phyloP scores from a whole-genome alignment of 2,797 vertebrate genomes.

The Orientallactaga sibirica region DNA sequence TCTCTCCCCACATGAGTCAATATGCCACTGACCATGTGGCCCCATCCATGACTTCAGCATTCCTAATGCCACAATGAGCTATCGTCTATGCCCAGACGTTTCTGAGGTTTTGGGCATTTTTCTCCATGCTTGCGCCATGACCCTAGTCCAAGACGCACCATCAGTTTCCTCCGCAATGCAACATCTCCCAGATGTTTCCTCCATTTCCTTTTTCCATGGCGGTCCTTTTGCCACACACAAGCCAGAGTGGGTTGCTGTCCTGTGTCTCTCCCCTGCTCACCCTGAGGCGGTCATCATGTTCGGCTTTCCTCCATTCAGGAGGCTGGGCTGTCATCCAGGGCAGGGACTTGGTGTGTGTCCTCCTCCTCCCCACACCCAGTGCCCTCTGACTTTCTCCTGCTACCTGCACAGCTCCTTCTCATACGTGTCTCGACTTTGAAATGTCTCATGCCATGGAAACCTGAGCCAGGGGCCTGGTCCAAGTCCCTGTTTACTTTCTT shows the following conservation, averaged over 20 bases:
- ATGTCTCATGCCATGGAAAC: no score
- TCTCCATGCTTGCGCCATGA: neutral
- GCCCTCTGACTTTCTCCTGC: rapidly evolving
- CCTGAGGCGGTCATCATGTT: neutral
- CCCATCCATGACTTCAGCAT: rapidly evolving
- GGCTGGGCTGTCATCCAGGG: rapidly evolving
- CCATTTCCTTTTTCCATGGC: neutral
- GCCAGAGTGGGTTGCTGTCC: neutral
- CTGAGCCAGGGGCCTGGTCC: neutral
- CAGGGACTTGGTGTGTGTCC: neutral
- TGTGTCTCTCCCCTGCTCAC: neutral
- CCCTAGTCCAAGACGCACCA: neutral
- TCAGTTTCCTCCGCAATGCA: neutral
- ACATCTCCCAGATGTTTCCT: neutral
- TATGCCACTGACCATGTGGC: rapidly evolving
- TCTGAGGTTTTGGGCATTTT: neutral
- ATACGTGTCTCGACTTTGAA: neutral
- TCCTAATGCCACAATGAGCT: neutral
- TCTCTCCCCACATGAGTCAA: rapidly evolving
- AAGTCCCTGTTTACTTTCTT: neutral
- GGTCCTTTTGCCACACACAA: neutral
- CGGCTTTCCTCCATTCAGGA: neutral
- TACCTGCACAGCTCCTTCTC: no score
- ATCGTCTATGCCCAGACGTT: neutral
- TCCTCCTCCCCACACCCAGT: rapidly evolving